Evolutionary conservation across 2,888 invertebrate species (phyloP), one percentile per base, ranked within the genome.

Genomic region (Tortrix viridana): DNA sequence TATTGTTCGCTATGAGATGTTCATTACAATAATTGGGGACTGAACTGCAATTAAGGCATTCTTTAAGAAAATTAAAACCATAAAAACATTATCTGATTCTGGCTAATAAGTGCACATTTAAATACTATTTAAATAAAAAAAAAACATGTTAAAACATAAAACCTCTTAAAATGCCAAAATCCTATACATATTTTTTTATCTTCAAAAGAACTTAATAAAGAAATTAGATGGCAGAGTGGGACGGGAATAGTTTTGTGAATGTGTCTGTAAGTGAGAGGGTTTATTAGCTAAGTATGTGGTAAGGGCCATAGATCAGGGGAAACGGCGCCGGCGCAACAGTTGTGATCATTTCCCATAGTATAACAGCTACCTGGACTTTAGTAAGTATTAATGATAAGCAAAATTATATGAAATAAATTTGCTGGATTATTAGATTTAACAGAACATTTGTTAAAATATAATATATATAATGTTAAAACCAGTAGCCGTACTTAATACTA

Each of bases 221-320:
- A 32, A 26, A 16, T 46, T 52, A 53, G n/a, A 12, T 19, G 18
- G 23, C 23, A 37, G 73, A 80, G 70, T 66, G 79, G 79, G 85
- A 88, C 78, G 76, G 80, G 72, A 77, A 84, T 85, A 84, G 69
- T 71, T 82, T 70, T 67, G 72, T 58, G 72, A 68, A 79, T 80
- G 73, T 73, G 81, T 77, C 76, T 75, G 75, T 71, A 77, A 74
- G 79, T 70, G 77, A 75, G 80, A 85, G 82, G 81, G 83, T 83
- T 85, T 86, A 89, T 86, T 87, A 88, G 85, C 80, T 75, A 80
- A 85, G 76, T 81, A 76, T 82, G 84, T 85, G 82, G 87, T 80
- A 82, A 85, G 85, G 83, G 78, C 84, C 85, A 88, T 89, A 84
- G 80, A 86, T 90, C 89, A 90, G 79, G 77, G 74, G 61, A 68